Evolutionary conservation across 2,888 invertebrate species (phyloP).

Genomic region (Amiota communis): DNA sequence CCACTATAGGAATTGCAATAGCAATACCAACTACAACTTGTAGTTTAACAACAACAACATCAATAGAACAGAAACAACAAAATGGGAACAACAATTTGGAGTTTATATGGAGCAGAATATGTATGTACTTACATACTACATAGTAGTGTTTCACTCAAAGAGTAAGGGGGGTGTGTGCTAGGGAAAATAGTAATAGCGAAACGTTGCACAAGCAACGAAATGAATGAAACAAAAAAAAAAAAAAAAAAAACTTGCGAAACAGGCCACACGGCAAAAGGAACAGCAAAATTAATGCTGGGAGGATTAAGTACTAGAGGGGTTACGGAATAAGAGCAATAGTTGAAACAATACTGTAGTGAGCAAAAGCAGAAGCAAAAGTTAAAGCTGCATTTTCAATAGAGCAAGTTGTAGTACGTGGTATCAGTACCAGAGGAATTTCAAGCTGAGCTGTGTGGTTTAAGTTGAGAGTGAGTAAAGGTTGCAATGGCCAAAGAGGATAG

Average conservation of each 20-base stretch:
- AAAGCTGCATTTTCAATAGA: not conserved
- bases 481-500: too few relatives aligned
- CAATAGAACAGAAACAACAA: slow-evolving; percentile 29
- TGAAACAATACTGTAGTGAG: not conserved
- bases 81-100: slow-evolving; percentile 11
- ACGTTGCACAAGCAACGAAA: not conserved
- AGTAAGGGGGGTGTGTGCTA: too few relatives aligned
- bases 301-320: not conserved
- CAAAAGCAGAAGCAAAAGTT: not conserved
- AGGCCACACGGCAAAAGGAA: not conserved
- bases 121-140: too few relatives aligned
- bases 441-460: too few relatives aligned
- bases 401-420: too few relatives aligned
- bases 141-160: too few relatives aligned
- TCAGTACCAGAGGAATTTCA: too few relatives aligned
- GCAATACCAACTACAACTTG: slow-evolving; percentile 39
- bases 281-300: not conserved
- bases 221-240: not conserved
- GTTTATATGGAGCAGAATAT: too few relatives aligned
- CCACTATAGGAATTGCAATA: not conserved
- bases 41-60: slow-evolving; percentile 47
- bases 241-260: too few relatives aligned
- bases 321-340: not conserved
- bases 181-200: not conserved
- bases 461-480: too few relatives aligned